These are phyloP conservation scores for Thymelicus sylvestris DNA, from an alignment of 2,888 invertebrate genomes.

Conservation along the genomic window DNA sequence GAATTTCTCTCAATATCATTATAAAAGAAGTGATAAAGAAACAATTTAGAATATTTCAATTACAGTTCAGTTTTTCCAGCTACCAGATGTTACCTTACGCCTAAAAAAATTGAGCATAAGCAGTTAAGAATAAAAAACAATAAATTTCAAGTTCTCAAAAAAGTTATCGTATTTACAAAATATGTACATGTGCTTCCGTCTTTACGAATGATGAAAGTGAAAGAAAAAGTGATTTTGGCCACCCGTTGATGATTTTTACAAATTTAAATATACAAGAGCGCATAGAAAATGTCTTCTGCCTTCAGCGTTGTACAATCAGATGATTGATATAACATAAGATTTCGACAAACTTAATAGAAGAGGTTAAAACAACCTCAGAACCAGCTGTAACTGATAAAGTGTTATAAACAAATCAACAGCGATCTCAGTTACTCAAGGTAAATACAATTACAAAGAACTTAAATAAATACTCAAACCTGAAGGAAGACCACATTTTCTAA, in stretches of 20 bases:
- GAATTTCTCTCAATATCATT: constrained; percentile 50
- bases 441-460: constrained; percentile 12
- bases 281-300: constrained; percentile 54
- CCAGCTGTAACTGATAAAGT: not conserved
- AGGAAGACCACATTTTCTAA: constrained; percentile 74
- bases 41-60: constrained; percentile 49
- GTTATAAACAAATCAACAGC: constrained; percentile 5
- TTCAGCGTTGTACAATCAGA: constrained; percentile 58
- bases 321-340: constrained; percentile 44
- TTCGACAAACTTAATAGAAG: too few relatives aligned
- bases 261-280: constrained; percentile 45
- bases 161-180: constrained; percentile 76
- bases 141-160: constrained; percentile 70
- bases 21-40: constrained; percentile 41
- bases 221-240: constrained; percentile 73
- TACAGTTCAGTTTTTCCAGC: constrained; percentile 57
- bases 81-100: constrained; percentile 63
- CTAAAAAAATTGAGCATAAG: constrained; percentile 83
- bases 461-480: constrained; percentile 51
- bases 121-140: constrained; percentile 72
- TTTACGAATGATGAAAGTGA: constrained; percentile 53
- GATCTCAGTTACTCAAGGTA: not conserved
- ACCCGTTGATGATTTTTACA: constrained; percentile 55
- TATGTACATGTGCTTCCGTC: constrained; percentile 75
- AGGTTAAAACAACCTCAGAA: not conserved